Evolutionary conservation across 2,888 invertebrate genomes (phyloP).

Genomic region (Spilarctia lutea): DNA sequence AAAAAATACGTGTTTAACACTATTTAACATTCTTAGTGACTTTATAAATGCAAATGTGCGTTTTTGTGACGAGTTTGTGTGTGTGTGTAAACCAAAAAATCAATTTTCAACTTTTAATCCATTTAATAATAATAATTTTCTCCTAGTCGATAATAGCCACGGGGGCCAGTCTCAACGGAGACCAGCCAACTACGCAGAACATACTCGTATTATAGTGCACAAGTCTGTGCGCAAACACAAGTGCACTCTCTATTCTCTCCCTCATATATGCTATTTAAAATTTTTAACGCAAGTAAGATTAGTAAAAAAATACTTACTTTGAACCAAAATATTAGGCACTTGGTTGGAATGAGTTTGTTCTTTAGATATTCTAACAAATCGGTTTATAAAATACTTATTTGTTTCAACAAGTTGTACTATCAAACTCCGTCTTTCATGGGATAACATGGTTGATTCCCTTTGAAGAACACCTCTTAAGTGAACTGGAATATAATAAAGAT

Average conservation of each 20-base stretch:
- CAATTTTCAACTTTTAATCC: neutral
- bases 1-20: neutral
- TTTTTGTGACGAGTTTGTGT: too few species aligned
- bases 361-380: conserved; percentile 12
- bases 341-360: neutral
- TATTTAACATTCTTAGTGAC: neutral
- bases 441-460: neutral
- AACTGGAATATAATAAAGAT: neutral
- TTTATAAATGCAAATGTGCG: too few species aligned
- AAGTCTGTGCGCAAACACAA: too few species aligned
- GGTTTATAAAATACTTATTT: conserved; percentile 4
- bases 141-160: too few species aligned
- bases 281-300: too few species aligned
- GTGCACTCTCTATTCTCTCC: too few species aligned
- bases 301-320: neutral
- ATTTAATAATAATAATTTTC: too few species aligned
- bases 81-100: too few species aligned
- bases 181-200: too few species aligned
- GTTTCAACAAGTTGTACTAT: neutral
- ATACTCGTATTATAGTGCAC: too few species aligned
- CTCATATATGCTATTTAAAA: too few species aligned
- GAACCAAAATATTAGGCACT: neutral
- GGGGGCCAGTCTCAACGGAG: too few species aligned
- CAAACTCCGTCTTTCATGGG: neutral
- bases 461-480: conserved; percentile 4